Percentiles rank a stretch among this genome's conserved stretches.
These are phyloP conservation scores for Tetramorium parvispinum DNA, from an alignment of 1,140 invertebrate genomes.

Conservation along the genomic window DNA sequence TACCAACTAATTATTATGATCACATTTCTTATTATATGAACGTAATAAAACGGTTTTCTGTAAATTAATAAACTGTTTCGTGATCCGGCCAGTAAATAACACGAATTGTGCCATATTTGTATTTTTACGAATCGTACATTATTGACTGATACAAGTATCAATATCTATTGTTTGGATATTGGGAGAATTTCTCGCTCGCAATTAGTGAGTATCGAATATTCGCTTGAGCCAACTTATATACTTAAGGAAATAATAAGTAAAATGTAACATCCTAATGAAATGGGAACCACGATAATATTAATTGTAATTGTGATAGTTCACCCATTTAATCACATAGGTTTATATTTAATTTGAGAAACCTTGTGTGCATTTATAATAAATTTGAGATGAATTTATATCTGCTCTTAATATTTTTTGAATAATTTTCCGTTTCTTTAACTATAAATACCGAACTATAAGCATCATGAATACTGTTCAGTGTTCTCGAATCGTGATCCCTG, in stretches of 20 bases:
- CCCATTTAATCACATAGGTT: neutral
- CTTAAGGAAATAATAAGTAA: neutral
- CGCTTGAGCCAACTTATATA: neutral
- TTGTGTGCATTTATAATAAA: too few species aligned
- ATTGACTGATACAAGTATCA: neutral
- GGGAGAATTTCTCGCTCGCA: neutral
- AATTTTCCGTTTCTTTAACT: neutral
- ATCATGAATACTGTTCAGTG: neutral
- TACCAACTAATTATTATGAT: neutral
- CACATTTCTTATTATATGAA: neutral
- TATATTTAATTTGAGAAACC: neutral
- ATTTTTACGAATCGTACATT: conserved; percentile 3
- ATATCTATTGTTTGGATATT: neutral
- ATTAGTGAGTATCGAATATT: neutral
- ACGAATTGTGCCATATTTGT: neutral
- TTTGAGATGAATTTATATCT: neutral
- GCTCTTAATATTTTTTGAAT: neutral
- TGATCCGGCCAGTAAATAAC: neutral
- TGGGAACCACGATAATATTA: neutral
- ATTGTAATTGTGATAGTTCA: neutral
- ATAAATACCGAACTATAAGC: neutral
- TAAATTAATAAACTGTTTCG: neutral
- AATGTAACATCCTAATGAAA: neutral
- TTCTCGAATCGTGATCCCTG: neutral
- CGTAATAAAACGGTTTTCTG: neutral